Conservation (phyloP, 2,888 invertebrate genomes). For the Trichacis sp. region DNA sequence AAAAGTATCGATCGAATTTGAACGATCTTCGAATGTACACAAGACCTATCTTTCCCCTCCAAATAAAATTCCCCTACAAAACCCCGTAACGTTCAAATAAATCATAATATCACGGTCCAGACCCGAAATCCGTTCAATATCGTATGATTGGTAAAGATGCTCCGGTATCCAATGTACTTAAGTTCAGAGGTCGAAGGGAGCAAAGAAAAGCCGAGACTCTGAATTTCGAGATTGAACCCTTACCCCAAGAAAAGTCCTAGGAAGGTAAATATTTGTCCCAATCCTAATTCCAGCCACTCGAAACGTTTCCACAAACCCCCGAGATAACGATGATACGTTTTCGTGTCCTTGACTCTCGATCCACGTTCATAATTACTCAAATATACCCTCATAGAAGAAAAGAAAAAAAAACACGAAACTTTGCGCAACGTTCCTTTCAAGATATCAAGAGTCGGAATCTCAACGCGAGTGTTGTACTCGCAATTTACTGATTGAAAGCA, state of each 20-base stretch:
- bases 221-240: slow-evolving; percentile 54
- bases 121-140: too few species aligned
- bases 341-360: background rate
- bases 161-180: too few species aligned
- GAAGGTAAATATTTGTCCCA: slow-evolving; percentile 70
- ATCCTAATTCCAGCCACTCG: slow-evolving; percentile 63
- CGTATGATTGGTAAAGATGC: too few species aligned
- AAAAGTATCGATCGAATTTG: too few species aligned
- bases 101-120: too few species aligned
- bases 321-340: slow-evolving; percentile 7
- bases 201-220: slow-evolving; percentile 35
- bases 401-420: too few species aligned
- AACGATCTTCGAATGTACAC: too few species aligned
- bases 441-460: slow-evolving; percentile 7
- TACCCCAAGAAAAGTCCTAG: slow-evolving; percentile 70
- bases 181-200: too few species aligned
- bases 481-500: slow-evolving; percentile 43
- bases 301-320: slow-evolving; percentile 10
- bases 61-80: too few species aligned
- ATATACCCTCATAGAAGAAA: background rate
- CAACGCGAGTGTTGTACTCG: slow-evolving; percentile 9
- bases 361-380: background rate
- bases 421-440: background rate
- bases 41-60: too few species aligned
- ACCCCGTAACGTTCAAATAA: too few species aligned